phyloP scores from a whole-genome alignment of 2,113 vertebrate genomes.

The Polypterus bichir region DNA sequence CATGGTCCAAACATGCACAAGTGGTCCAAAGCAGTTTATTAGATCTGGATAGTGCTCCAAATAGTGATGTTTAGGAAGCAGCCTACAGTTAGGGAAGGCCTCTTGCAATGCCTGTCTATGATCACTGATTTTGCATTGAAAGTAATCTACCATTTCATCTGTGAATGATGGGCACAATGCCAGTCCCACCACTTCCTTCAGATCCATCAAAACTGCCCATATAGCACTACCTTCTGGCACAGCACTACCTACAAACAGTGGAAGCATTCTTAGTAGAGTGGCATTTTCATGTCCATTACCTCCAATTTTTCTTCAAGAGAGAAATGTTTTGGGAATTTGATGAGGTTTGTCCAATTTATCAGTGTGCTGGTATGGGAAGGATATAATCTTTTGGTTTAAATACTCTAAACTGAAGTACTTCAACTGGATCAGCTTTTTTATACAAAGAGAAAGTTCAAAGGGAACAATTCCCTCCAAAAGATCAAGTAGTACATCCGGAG shows the following conservation, averaged over 20 bases:
- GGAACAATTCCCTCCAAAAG: constrained; percentile 2
- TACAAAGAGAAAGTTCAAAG: constrained; percentile 6
- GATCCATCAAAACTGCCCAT: constrained; percentile 8
- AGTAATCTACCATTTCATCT: constrained; percentile 4
- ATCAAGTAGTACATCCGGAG: constrained; percentile 10
- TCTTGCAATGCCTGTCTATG: background rate
- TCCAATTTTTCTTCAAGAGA: constrained; percentile 2
- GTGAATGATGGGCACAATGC: constrained; percentile 3
- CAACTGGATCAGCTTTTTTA: constrained; percentile 1
- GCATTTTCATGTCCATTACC: constrained; percentile 14
- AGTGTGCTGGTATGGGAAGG: constrained; percentile 4
- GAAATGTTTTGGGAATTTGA: background rate
- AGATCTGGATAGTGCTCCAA: background rate
- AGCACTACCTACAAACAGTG: constrained; percentile 5
- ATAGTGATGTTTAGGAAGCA: background rate
- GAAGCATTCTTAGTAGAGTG: constrained; percentile 7
- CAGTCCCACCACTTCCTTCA: constrained; percentile 5
- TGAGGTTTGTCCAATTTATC: constrained; percentile 7
- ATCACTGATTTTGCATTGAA: constrained; percentile 7
- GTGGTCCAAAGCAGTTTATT: background rate
- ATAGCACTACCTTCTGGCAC: background rate
- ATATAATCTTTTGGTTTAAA: constrained; percentile 2
- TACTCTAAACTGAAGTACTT: constrained; percentile 4
- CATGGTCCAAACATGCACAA: background rate
- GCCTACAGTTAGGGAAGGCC: background rate